A percentile compares a stretch with the other conserved stretches of the same genome.
Conservation (phyloP, 2,888 invertebrate species). For the Octodonta nipae region DNA sequence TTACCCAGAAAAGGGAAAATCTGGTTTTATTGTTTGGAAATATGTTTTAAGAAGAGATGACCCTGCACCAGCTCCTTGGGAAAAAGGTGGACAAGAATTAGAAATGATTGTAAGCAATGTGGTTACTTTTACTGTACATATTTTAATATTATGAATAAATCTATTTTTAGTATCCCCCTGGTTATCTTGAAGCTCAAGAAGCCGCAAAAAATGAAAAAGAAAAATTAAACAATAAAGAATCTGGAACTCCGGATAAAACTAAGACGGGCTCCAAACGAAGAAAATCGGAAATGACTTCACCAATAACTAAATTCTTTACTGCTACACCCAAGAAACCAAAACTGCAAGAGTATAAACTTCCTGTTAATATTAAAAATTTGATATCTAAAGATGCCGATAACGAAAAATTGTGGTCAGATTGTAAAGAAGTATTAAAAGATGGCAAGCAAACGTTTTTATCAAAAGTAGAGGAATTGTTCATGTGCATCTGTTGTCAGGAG, state of each 20-base stretch:
- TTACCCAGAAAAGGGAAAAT: constrained; percentile 61
- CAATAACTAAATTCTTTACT: background rate
- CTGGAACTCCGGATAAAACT: constrained; percentile 18
- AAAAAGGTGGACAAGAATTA: constrained; percentile 48
- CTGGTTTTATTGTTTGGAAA: constrained; percentile 69
- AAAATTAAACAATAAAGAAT: constrained; percentile 23
- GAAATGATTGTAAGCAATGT: constrained; percentile 29
- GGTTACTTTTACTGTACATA: background rate
- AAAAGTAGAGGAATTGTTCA: constrained; percentile 50
- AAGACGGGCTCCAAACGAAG: constrained; percentile 24
- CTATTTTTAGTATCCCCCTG: constrained; percentile 48
- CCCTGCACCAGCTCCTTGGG: constrained; percentile 68
- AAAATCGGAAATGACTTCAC: no score
- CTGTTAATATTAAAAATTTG: constrained; percentile 28
- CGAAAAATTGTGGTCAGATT: constrained; percentile 55
- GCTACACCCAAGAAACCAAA: constrained; percentile 28
- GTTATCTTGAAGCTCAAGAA: constrained; percentile 52
- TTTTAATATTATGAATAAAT: background rate
- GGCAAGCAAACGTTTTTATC: constrained; percentile 51
- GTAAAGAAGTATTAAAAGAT: constrained; percentile 35
- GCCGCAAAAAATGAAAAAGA: constrained; percentile 27
- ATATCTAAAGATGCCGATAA: constrained; percentile 49
- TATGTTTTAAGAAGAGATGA: constrained; percentile 67
- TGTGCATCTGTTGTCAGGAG: constrained; percentile 71
- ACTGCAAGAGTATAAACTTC: constrained; percentile 27